Percentiles rank a stretch among this genome's conserved stretches.
phyloP scores from a whole-genome alignment of 2,797 vertebrate species.

The Pseudochirops corinnae region DNA sequence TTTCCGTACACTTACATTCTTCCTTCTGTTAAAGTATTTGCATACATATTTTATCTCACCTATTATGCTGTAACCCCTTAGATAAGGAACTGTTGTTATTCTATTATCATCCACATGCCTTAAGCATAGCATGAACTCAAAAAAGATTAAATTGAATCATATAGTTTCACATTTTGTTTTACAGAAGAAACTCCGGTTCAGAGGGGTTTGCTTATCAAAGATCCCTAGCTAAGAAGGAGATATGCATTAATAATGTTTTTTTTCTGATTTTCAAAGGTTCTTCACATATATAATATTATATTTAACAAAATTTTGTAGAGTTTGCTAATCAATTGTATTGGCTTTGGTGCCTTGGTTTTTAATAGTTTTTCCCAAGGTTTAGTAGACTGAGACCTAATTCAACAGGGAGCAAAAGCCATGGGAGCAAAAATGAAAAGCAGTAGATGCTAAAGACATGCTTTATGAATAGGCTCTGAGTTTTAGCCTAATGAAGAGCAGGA shows the following conservation, averaged over 20 bases:
- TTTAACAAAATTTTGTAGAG: background rate
- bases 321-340: background rate
- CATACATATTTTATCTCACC: background rate
- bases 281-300: background rate
- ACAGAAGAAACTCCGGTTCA: background rate
- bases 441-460: background rate
- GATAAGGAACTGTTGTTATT: background rate
- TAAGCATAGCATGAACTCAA: background rate
- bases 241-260: background rate
- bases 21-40: background rate
- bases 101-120: background rate
- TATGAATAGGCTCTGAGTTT: background rate
- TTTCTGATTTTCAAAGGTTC: background rate
- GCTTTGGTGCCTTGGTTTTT: background rate
- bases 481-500: background rate
- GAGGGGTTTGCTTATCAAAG: background rate
- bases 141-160: background rate
- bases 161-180: background rate
- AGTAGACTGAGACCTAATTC: background rate
- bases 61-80: background rate
- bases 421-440: background rate
- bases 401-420: background rate
- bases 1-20: background rate
- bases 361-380: background rate
- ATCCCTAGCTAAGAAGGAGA: background rate